Base-by-base conservation (phyloP, 2,113 vertebrate species). In the Anoura caudifer region DNA sequence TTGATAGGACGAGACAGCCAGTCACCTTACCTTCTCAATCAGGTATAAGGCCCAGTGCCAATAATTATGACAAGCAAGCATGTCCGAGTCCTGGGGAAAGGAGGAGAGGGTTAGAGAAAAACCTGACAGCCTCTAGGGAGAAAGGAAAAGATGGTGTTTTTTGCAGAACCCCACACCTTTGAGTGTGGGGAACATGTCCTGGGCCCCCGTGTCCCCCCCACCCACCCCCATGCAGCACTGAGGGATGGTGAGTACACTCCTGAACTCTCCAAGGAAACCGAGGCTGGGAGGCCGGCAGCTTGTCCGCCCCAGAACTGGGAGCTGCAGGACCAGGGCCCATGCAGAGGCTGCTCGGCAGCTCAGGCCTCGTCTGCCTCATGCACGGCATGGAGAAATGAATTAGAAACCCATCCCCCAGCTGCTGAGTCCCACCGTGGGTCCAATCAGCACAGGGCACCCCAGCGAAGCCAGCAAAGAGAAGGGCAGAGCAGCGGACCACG, bases 1-100 rank as follows among this genome's bases (percentile, higher is more conserved):
- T 8, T 4, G 2, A 3, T 0, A 2, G 47, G 13, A 1, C 1
- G 9, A 54, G 54, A 4, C 5, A 0, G 28, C 4, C 3, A 1
- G n/a, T 11, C 70, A 0, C 41, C 98, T 95, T 98, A 99, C 99
- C 99, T 99, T 99, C 97, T 99, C 99, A 54, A 99, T 99, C 86
- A 99, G 98, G 97, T 99, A 99, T 1, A 99, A 98, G 43, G 99
- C 99, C 99, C 99, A 99, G 94, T 99, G 99, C 99, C 99, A 99
- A 75, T 99, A 99, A 97, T 99, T 99, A 83, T 99, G 99, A 91
- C 99, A 99, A 73, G 99, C 99, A 79, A 99, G 98, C 98, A 99
- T 98, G 80, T 99, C 99, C 2, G 98, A 98, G 2, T 87, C 97
- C 99, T 99, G 98, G 1, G 26, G 95, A 28, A 6, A 63, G 81